Conservation (phyloP, 2,113 vertebrate genomes). For the Hippocampus guttulatus region DNA sequence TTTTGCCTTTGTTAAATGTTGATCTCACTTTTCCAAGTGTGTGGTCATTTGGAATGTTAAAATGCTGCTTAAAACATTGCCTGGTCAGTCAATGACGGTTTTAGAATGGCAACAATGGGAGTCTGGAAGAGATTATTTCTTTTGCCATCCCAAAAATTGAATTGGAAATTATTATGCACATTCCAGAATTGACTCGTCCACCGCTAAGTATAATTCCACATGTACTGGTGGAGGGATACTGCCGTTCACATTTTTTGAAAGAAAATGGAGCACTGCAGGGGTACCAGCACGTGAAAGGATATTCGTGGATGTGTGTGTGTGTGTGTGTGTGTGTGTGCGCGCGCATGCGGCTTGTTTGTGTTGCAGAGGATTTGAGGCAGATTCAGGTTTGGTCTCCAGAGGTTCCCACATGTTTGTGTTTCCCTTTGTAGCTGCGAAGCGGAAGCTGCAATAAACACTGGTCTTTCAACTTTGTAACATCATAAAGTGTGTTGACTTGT, state of each 20-base stretch:
- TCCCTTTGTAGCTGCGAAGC: slow-evolving; percentile 58
- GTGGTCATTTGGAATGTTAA: too few species aligned
- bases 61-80: too few species aligned
- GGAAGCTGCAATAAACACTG: slow-evolving; percentile 52
- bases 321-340: slow-evolving; percentile 10
- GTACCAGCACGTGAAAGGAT: slow-evolving; percentile 5
- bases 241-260: slow-evolving; percentile 42
- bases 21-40: too few species aligned
- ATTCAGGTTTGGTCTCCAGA: slow-evolving; percentile 70
- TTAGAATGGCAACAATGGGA: too few species aligned
- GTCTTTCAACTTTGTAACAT: slow-evolving; percentile 57
- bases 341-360: slow-evolving; percentile 32
- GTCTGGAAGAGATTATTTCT: not conserved
- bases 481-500: slow-evolving; percentile 47
- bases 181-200: not conserved
- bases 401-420: slow-evolving; percentile 61
- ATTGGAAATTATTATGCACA: not conserved
- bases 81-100: too few species aligned
- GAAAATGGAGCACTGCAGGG: slow-evolving; percentile 56
- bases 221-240: not conserved
- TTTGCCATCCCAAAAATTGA: not conserved
- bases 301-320: slow-evolving; percentile 9
- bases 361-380: slow-evolving; percentile 63
- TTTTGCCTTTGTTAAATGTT: too few species aligned
- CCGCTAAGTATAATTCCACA: not conserved